Percentiles rank a stretch among this genome's conserved stretches.
These are phyloP conservation scores for Acronicta psi DNA, from an alignment of 2,888 invertebrate species.

Conservation along the genomic window DNA sequence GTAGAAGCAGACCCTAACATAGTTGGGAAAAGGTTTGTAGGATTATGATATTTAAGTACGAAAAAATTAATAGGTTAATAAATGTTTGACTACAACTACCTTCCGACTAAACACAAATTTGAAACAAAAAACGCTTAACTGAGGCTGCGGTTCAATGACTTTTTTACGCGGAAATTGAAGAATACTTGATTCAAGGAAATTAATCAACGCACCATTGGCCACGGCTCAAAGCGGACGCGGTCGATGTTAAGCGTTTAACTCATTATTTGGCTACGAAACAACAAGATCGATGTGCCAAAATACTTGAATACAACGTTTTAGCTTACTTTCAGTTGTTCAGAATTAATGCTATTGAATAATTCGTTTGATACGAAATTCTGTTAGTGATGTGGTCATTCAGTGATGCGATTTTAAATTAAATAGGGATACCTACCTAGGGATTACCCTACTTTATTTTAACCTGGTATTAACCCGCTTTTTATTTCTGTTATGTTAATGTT, in stretches of 20 bases:
- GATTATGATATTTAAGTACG: too few relatives aligned
- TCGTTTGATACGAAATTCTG: neutral
- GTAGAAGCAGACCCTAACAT: too few relatives aligned
- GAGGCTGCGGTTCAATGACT: constrained; percentile 20
- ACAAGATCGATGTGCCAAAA: constrained; percentile 73
- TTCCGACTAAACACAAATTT: neutral
- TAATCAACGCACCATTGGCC: constrained; percentile 71
- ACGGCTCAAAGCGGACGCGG: constrained; percentile 70
- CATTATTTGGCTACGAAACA: constrained; percentile 68
- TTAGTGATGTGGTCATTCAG: neutral
- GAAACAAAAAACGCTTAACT: constrained; percentile 6
- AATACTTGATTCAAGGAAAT: constrained; percentile 60
- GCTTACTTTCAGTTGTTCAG: constrained; percentile 21
- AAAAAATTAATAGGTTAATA: too few relatives aligned
- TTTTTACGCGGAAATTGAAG: constrained; percentile 52
- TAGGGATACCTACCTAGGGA: too few relatives aligned
- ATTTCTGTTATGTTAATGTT: too few relatives aligned
- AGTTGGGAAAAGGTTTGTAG: too few relatives aligned
- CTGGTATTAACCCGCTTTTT: too few relatives aligned
- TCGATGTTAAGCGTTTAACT: constrained; percentile 75
- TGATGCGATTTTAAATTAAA: neutral
- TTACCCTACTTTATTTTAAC: too few relatives aligned
- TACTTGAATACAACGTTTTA: constrained; percentile 40
- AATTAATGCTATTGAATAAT: constrained; percentile 21
- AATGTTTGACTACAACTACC: too few relatives aligned